These are phyloP conservation scores for Xiphophorus maculatus DNA, from an alignment of 2,113 vertebrate genomes.

Conservation along the genomic window DNA sequence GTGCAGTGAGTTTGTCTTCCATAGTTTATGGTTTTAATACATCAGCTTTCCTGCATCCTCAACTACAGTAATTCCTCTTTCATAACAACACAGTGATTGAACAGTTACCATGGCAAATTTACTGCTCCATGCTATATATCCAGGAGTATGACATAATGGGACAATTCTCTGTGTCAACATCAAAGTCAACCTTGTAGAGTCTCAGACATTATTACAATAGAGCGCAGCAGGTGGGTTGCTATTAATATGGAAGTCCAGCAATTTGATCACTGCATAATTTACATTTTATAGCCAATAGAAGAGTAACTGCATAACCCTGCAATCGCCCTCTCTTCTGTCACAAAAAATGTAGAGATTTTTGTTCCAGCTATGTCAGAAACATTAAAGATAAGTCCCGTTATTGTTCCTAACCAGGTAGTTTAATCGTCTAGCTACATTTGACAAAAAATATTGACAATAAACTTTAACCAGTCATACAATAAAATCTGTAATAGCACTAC, in stretches of 20 bases:
- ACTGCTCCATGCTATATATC: slow-evolving; percentile 13
- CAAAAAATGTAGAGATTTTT: background rate
- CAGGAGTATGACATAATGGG: slow-evolving; percentile 11
- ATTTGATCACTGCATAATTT: slow-evolving; percentile 12
- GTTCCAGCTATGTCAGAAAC: background rate
- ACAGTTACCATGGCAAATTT: slow-evolving; percentile 30
- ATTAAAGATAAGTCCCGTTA: background rate
- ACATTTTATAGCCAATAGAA: slow-evolving; percentile 10
- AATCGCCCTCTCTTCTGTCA: background rate
- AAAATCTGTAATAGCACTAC: too few relatives aligned
- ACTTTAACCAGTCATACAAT: background rate
- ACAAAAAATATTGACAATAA: background rate
- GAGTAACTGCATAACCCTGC: background rate
- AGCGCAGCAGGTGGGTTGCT: slow-evolving; percentile 15
- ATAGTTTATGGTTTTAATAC: too few relatives aligned
- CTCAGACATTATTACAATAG: background rate
- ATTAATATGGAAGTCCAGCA: slow-evolving; percentile 26
- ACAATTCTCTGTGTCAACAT: slow-evolving; percentile 21
- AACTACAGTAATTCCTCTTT: background rate
- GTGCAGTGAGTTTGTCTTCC: too few relatives aligned
- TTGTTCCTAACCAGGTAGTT: background rate
- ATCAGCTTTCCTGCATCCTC: too few relatives aligned
- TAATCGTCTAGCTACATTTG: background rate
- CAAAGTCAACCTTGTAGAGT: slow-evolving; percentile 30
- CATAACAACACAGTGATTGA: background rate